Evolutionary conservation across 1,140 invertebrate species (phyloP), one percentile per base, ranked within the genome.

Genomic region (Coenobita brevimanus): DNA sequence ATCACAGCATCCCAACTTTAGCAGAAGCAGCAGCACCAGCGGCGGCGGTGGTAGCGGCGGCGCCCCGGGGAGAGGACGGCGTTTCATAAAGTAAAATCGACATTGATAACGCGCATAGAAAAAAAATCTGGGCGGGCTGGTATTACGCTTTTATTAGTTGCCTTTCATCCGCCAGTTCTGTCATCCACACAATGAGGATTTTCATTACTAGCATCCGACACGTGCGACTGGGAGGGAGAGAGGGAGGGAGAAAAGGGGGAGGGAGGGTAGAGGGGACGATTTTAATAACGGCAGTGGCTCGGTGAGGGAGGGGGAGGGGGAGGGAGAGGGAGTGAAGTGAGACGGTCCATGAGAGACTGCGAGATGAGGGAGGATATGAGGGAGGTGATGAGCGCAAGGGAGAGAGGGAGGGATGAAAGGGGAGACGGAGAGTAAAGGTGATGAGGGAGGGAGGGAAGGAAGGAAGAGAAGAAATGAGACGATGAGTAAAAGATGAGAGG

Each of bases 361-460:
- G 41, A 30, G 27, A 30, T 46, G 80, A 50, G 80, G 71, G 80
- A 46, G 64, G 50, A 43, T 24, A 64, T 46, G 64, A 46, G 80
- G 71, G 64, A 46, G 80, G 50, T 60, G 21, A 43, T 30, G 60
- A 30, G 80, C 24, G 62, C 15, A 43, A 27, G 80, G 30, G 13
- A 67, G 80, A 36, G 60, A n/a, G 36, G 3, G 27, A 13, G 17
- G 3, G 10, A n/a, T 73, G 15, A 46, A 15, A 41, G n/a, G 8
- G 50, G 60, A 30, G n/a, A 30, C n/a, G 27, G n/a, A 21, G 46
- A 15, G 54, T 43, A 86, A 60, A 62, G 89, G 84, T 86, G 71
- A 60, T 64, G 87, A 89, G 27, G 67, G 92, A 92, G 91, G 81
- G 90, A 82, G 54, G 73, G 33, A 64, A 33, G 13, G 15, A 30